A percentile compares a stretch with the other conserved stretches of the same genome.
These are phyloP conservation scores for Orientallactaga sibirica DNA, from an alignment of 2,797 vertebrate species.

Conservation along the genomic window DNA sequence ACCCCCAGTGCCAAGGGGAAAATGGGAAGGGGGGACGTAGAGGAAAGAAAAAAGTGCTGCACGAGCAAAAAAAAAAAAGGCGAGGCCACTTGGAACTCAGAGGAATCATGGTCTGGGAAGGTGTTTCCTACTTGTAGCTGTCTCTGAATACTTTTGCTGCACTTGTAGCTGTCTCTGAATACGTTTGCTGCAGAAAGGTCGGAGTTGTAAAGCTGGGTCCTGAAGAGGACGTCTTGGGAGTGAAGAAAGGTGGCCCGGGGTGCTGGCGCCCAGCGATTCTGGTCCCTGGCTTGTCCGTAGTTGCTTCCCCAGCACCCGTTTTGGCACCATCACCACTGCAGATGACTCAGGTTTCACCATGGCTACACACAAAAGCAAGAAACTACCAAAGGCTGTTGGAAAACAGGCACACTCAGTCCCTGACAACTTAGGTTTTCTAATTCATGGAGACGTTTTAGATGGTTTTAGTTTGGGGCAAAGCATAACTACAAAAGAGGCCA, in stretches of 20 bases:
- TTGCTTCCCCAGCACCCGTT: neutral
- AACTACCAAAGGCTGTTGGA: conserved; percentile 55
- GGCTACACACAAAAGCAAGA: conserved; percentile 74
- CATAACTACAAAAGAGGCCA: too few species aligned
- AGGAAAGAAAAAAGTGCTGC: neutral
- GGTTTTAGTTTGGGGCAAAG: neutral
- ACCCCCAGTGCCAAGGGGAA: neutral
- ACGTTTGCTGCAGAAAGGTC: neutral
- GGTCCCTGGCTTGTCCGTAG: neutral
- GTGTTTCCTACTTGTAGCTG: neutral
- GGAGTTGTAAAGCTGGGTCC: neutral
- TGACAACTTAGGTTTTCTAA: conserved; percentile 49
- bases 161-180: neutral
- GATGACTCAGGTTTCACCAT: conserved; percentile 80
- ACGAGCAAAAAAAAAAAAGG: neutral
- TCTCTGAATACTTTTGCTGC: neutral
- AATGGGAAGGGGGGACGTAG: neutral
- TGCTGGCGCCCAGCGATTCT: neutral
- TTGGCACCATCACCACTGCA: conserved; percentile 57
- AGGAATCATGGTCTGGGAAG: neutral
- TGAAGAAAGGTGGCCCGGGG: neutral
- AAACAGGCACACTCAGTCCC: conserved; percentile 54
- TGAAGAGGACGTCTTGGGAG: too few species aligned
- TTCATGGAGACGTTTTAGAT: conserved; percentile 1
- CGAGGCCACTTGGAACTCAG: conserved; percentile 18